Conservation (phyloP, 2,797 vertebrate genomes). For the Gymnothorax reevesii region DNA sequence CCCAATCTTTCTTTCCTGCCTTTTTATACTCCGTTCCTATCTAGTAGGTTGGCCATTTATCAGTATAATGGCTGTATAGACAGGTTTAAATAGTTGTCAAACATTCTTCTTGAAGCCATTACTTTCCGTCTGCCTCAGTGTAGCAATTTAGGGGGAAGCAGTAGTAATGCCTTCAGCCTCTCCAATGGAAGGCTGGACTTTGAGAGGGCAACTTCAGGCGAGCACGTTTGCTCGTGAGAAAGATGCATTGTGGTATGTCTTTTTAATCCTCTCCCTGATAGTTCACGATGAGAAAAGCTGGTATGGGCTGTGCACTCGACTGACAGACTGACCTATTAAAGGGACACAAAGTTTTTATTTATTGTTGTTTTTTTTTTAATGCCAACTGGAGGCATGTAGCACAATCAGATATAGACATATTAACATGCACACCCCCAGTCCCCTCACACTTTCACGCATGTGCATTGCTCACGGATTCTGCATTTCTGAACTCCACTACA, state of each 20-base stretch:
- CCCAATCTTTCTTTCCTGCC: constrained; percentile 16
- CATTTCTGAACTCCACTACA: neutral
- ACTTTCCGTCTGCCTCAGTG: constrained; percentile 79
- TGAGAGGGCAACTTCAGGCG: constrained; percentile 22
- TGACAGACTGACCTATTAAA: constrained; percentile 83
- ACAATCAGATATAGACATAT: neutral
- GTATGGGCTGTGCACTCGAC: constrained; percentile 69
- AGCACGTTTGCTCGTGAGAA: too few species aligned
- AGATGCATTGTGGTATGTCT: too few species aligned
- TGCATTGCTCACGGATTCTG: neutral
- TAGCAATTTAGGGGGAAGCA: constrained; percentile 70
- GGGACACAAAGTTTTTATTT: constrained; percentile 91
- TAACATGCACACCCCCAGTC: neutral
- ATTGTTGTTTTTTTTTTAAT: constrained; percentile 37
- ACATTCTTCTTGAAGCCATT: constrained; percentile 85
- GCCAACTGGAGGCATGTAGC: too few species aligned
- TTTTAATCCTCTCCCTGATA: constrained; percentile 49
- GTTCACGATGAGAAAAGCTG: constrained; percentile 77
- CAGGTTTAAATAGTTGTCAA: constrained; percentile 90
- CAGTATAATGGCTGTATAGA: constrained; percentile 85
- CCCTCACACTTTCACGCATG: neutral
- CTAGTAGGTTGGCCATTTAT: constrained; percentile 77
- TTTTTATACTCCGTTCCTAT: constrained; percentile 30
- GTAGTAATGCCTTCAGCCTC: constrained; percentile 69
- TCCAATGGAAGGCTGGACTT: constrained; percentile 16